Conservation (phyloP, 2,797 vertebrate species). For the Eulemur rubriventer region DNA sequence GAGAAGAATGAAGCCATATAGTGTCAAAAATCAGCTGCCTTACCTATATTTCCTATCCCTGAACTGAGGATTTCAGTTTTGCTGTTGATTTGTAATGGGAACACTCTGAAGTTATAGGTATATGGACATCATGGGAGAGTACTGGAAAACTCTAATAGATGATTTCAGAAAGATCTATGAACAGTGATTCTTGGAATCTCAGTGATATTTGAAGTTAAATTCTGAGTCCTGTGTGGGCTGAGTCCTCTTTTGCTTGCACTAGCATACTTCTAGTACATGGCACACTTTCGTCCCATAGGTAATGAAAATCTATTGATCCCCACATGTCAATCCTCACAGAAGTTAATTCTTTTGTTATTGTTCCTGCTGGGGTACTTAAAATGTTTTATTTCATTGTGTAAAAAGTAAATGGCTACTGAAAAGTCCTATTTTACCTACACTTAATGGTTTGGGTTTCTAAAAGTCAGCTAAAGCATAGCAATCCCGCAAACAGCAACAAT, state of each 20-base stretch:
- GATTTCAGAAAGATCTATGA: background rate
- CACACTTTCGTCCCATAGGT: background rate
- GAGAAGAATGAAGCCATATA: background rate
- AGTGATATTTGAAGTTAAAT: background rate
- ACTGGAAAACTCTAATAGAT: no score
- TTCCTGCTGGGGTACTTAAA: background rate
- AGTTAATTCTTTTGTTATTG: background rate
- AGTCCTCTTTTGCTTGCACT: accelerated
- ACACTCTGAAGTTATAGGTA: background rate
- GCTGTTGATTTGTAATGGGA: background rate
- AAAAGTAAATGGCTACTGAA: background rate
- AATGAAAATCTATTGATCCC: background rate
- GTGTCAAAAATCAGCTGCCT: background rate
- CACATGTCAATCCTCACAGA: background rate
- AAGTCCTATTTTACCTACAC: background rate
- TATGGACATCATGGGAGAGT: background rate
- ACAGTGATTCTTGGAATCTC: background rate
- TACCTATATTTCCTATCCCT: background rate
- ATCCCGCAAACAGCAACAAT: background rate
- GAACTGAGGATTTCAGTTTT: background rate
- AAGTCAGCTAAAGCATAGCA: background rate
- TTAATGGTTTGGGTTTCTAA: background rate
- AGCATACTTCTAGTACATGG: background rate
- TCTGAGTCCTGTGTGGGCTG: background rate
- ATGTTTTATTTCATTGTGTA: background rate